Evolutionary conservation across 2,888 invertebrate species (phyloP).

Genomic region (Eulithis prunata): DNA sequence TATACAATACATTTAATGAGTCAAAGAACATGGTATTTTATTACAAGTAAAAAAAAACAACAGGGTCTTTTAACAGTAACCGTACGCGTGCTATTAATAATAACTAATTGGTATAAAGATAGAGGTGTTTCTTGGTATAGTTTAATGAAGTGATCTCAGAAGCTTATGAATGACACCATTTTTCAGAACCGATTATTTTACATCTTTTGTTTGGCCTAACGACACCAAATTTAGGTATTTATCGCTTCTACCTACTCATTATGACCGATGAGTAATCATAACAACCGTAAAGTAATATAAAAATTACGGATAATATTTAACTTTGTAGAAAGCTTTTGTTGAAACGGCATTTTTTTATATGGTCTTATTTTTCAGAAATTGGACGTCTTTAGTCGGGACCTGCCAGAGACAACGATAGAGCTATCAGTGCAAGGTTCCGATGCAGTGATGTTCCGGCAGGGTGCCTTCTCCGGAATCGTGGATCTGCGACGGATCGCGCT

Average conservation of each 20-base stretch:
- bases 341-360: not conserved
- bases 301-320: too few relatives aligned
- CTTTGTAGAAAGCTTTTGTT: too few relatives aligned
- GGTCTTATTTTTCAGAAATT: conserved; percentile 65
- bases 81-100: too few relatives aligned
- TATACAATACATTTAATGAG: too few relatives aligned
- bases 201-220: not conserved
- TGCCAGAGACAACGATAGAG: conserved; percentile 85
- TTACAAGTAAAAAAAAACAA: not conserved
- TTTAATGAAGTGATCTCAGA: not conserved
- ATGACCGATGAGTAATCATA: not conserved
- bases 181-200: conserved; percentile 7
- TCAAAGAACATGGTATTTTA: not conserved
- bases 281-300: too few relatives aligned
- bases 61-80: not conserved
- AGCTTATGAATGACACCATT: conserved; percentile 2
- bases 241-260: not conserved
- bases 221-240: not conserved
- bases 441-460: conserved; percentile 80
- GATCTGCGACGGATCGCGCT: conserved; percentile 84
- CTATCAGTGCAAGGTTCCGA: conserved; percentile 84
- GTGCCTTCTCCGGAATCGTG: conserved; percentile 82
- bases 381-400: conserved; percentile 74
- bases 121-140: conserved; percentile 6
- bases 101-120: not conserved